Evolutionary conservation across 2,797 vertebrate genomes (phyloP), one percentile per base, ranked within the genome.

Genomic region (Ctenopoma kingsleyae): DNA sequence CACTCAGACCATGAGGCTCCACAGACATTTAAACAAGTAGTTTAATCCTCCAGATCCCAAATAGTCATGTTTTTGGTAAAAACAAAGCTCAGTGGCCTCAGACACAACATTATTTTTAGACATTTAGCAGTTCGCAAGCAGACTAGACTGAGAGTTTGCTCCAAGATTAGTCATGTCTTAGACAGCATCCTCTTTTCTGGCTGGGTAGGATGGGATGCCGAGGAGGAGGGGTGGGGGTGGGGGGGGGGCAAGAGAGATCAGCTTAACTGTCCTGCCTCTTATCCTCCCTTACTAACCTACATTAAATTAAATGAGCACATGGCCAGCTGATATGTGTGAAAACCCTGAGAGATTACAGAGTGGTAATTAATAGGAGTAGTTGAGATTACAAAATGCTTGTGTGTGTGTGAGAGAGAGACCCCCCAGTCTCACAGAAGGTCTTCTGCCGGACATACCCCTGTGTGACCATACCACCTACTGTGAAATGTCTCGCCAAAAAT

Each of bases 301-400:
- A 89, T 91, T 90, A 83, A 88, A 92, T 91, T 87, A 92, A 92
- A 92, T 80, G 56, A 83, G 81, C 72, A 79, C 75, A 74, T 48
- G 66, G 49, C 63, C 63, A 58, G 43, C 78, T 73, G 65, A 85
- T 83, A 83, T 79, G 85, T 90, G 89, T 80, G 86, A 89, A 91
- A 86, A 90, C 78, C 87, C 76, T 66, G 41, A 51, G 74, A 88
- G 92, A 92, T 92, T 89, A 93, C 51, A 74, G 67, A 73, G 78
- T 73, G 67, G 81, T 86, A 86, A 93, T 93, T 93, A 91, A 92
- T 91, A 91, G 72, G 82, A 92, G 91, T 90, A 92, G 82, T 68
- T 83, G 76, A 85, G 87, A 93, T 92, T 92, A 93, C 43, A 48
- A 85, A 81, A 76, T 77, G 23, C 4, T 25, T 76, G 43, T 64